phyloP scores from a whole-genome alignment of 2,888 invertebrate genomes.

The Trisateles emortualis region DNA sequence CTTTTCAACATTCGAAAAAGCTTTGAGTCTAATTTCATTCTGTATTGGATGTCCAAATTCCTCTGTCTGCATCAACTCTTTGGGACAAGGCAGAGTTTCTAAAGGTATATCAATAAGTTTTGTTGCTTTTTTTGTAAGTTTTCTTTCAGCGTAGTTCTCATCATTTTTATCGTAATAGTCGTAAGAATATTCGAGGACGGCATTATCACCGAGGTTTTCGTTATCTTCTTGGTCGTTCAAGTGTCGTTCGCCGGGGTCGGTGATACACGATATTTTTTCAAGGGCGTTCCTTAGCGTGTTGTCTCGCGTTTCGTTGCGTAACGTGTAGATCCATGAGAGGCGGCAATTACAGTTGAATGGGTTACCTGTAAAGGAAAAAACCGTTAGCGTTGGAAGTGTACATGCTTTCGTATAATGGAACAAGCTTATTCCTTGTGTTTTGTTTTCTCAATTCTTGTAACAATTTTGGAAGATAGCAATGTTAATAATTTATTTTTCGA shows the following conservation, averaged over 20 bases:
- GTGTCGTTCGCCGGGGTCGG: constrained; percentile 78
- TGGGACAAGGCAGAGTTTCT: constrained; percentile 79
- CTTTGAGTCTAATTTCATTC: constrained; percentile 81
- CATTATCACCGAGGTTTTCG: constrained; percentile 60
- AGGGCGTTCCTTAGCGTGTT: constrained; percentile 88
- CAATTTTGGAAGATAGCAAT: background rate
- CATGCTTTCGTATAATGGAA: constrained; percentile 7
- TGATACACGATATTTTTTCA: constrained; percentile 91
- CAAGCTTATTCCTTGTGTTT: background rate
- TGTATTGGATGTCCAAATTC: constrained; percentile 81
- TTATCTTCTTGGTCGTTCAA: constrained; percentile 63
- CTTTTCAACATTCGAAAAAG: constrained; percentile 66
- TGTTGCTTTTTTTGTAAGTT: constrained; percentile 65
- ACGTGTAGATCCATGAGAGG: constrained; percentile 92
- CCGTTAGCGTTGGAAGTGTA: constrained; percentile 32
- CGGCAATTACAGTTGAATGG: constrained; percentile 94
- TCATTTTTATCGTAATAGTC: constrained; percentile 78
- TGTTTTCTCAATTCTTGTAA: constrained; percentile 5
- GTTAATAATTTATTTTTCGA: background rate
- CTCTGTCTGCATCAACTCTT: constrained; percentile 77
- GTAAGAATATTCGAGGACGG: constrained; percentile 71
- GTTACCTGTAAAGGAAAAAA: constrained; percentile 89
- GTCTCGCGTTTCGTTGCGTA: constrained; percentile 92
- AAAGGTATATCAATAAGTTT: constrained; percentile 76
- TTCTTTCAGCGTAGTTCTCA: constrained; percentile 63